Evolutionary conservation across 2,797 vertebrate genomes (phyloP).

Genomic region (Dendrocincla tyrannina): DNA sequence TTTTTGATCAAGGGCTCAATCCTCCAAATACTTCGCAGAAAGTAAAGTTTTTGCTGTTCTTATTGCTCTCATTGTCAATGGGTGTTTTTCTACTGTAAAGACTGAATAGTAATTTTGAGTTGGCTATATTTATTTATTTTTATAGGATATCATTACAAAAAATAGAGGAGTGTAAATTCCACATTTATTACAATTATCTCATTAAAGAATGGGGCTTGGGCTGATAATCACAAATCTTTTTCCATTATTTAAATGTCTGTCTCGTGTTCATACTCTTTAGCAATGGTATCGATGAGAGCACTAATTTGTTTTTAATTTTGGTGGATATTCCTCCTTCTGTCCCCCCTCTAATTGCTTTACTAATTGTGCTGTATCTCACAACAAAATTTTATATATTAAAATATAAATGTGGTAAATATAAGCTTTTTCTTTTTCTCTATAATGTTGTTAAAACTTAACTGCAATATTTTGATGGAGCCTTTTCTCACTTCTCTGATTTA

Average conservation of each 20-base stretch:
- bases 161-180: background rate
- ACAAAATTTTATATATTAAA: background rate
- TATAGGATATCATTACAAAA: background rate
- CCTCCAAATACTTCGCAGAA: background rate
- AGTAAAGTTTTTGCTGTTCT: background rate
- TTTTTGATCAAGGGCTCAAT: background rate
- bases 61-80: background rate
- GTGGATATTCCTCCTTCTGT: background rate
- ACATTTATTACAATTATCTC: background rate
- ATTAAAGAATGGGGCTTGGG: background rate
- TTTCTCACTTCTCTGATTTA: background rate
- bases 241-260: background rate
- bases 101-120: background rate
- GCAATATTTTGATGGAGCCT: background rate
- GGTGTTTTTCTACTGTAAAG: background rate
- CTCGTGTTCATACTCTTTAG: background rate
- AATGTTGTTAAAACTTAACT: background rate
- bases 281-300: background rate
- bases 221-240: background rate
- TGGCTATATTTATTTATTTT: background rate
- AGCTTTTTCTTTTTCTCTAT: background rate
- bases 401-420: background rate
- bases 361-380: background rate
- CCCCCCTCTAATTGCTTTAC: background rate
- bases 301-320: background rate